A percentile compares a stretch with the other conserved stretches of the same genome.
Evolutionary conservation across 2,113 vertebrate species (phyloP).

Genomic region (Xyrauchen texanus): DNA sequence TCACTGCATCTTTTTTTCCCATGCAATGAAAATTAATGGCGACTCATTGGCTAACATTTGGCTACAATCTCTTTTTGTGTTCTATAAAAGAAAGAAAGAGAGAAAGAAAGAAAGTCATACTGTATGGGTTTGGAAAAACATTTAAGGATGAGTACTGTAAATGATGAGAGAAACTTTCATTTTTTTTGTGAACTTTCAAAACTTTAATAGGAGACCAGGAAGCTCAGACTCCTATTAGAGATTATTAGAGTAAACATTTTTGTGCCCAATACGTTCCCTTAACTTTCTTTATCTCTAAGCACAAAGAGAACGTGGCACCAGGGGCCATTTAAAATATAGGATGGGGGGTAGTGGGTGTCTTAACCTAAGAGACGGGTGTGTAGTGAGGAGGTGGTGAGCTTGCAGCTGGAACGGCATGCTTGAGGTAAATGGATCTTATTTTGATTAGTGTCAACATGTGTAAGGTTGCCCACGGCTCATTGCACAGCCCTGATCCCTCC

Average conservation of each 20-base stretch:
- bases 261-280: slow-evolving; percentile 2
- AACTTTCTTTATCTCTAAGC: slow-evolving; percentile 3
- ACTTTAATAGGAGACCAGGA: slow-evolving; percentile 12
- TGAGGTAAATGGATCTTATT: slow-evolving; percentile 82
- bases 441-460: slow-evolving; percentile 77
- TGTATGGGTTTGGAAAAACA: no score
- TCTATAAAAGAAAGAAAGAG: no score
- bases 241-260: not conserved
- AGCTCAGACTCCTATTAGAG: slow-evolving; percentile 30
- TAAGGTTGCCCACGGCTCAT: slow-evolving; percentile 79
- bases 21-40: no score
- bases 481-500: slow-evolving; percentile 70
- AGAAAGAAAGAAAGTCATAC: no score
- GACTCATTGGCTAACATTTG: no score
- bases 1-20: no score
- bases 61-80: no score
- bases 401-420: slow-evolving; percentile 51
- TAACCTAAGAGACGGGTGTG: slow-evolving; percentile 33
- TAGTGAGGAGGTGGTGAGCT: slow-evolving; percentile 9
- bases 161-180: no score
- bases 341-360: not conserved
- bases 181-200: not conserved
- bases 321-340: slow-evolving; percentile 11
- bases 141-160: no score
- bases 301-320: slow-evolving; percentile 21